Evolutionary conservation across 2,797 vertebrate species (phyloP), one percentile per base, ranked within the genome.

Genomic region (Lophius americanus): DNA sequence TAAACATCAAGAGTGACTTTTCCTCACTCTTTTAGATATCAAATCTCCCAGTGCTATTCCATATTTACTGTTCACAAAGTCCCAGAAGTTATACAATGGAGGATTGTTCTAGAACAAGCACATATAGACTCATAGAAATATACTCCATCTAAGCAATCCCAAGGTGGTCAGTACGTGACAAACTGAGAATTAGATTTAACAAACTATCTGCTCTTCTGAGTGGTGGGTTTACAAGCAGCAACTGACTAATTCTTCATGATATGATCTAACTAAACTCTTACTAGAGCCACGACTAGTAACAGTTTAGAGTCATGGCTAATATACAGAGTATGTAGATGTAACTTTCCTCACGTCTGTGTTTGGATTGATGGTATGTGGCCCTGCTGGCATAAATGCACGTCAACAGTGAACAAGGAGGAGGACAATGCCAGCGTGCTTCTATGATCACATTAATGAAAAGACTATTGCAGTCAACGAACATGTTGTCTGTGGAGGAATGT

Each of bases 31-130:
- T 53, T 23, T 36, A 46, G 39, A 50, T 52, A 71, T 56, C 38
- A 43, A 51, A 69, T 68, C 23, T 36, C 41, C 38, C 46, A 39
- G 33, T 38, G 41, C 41, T 47, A 56, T 67, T 67, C 6, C 14
- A 37, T 61, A 44, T 78, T 70, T 57, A 62, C 55, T 71, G 13
- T 65, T 69, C 55, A 70, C 39, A n/a, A 51, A 70, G 46, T 50
- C 43, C 23, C 8, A 9, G 41, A 42, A 10, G 41, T 7, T 42
- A 10, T 10, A 42, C 41, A 9, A 7, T 38, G 37, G 4, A 38
- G 37, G 37, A 38, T 38, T 38, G 4, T 38, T 38, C 37, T 38
- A 38, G 7, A 38, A 38, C 4, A 38, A 38, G 4, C 4, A 38
- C 7, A 7, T 38, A 38, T 38, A 38, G 37, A 38, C 7, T 2